Percentiles rank a stretch among this genome's conserved stretches.
Evolutionary conservation across 2,888 invertebrate genomes (phyloP).

Genomic region (Drosophila eohydei): DNA sequence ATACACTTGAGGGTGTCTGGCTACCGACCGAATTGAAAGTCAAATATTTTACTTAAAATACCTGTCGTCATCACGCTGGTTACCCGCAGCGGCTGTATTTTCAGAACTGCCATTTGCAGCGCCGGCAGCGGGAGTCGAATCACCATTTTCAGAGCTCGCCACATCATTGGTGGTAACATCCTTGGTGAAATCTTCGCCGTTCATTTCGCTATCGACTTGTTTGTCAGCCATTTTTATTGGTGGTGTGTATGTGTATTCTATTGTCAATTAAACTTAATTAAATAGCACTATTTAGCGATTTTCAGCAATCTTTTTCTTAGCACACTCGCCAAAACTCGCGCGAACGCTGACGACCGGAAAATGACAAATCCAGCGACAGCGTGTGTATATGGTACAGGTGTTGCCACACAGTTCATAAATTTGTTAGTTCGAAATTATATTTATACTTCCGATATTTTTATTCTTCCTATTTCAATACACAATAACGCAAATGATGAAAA

Average conservation of each 20-base stretch:
- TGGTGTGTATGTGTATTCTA: conserved; percentile 43
- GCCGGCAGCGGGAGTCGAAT: conserved; percentile 86
- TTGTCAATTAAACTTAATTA: conserved; percentile 62
- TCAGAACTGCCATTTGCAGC: conserved; percentile 81
- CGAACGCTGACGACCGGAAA: conserved; percentile 84
- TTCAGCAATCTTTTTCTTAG: conserved; percentile 55
- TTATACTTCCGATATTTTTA: conserved; percentile 6
- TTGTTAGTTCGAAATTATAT: conserved; percentile 3
- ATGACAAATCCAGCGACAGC: conserved; percentile 78
- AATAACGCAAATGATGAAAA: background rate
- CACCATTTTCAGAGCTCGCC: conserved; percentile 86
- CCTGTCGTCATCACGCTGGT: conserved; percentile 91
- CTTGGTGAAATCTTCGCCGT: conserved; percentile 92
- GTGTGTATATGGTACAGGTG: conserved; percentile 67
- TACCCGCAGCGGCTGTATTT: conserved; percentile 61
- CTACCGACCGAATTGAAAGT: conserved; percentile 26
- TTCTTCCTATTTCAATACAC: background rate
- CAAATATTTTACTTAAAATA: conserved; percentile 83
- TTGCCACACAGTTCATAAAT: conserved; percentile 50
- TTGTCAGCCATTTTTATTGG: conserved; percentile 86
- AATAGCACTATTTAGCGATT: conserved; percentile 57
- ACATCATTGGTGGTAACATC: conserved; percentile 87
- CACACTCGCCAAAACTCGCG: conserved; percentile 79
- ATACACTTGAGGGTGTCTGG: conserved; percentile 19
- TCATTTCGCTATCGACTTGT: conserved; percentile 89